phyloP scores from a whole-genome alignment of 2,113 vertebrate species.

The Pluvialis apricaria region DNA sequence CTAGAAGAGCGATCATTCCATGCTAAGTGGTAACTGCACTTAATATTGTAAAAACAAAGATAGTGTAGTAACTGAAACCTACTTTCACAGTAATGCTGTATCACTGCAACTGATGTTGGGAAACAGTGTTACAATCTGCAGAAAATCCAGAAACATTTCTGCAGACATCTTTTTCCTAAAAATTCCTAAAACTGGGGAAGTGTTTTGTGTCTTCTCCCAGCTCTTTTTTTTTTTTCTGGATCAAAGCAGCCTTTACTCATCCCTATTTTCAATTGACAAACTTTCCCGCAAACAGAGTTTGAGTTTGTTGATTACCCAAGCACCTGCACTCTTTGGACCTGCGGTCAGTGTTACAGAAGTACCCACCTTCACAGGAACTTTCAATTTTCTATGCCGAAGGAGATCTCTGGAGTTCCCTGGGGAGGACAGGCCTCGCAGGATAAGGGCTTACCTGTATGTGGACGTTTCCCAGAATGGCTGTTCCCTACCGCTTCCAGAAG shows the following conservation, averaged over 20 bases:
- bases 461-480: background rate
- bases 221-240: background rate
- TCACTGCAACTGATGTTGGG: fast-evolving
- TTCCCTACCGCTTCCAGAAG: background rate
- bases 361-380: background rate
- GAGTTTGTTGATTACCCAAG: background rate
- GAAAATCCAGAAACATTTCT: background rate
- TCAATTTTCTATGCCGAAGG: background rate
- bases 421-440: background rate
- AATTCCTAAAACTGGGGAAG: background rate
- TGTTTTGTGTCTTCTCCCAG: background rate
- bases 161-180: background rate
- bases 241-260: background rate
- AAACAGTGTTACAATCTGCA: background rate
- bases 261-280: background rate
- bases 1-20: background rate
- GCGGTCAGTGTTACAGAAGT: background rate
- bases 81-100: background rate
- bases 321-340: background rate
- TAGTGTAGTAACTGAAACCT: background rate
- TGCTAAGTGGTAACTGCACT: background rate
- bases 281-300: background rate
- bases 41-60: background rate
- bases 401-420: background rate
- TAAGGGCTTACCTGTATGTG: background rate